Base-by-base conservation (phyloP, 2,113 vertebrate species). In the Anseranas semipalmata region DNA sequence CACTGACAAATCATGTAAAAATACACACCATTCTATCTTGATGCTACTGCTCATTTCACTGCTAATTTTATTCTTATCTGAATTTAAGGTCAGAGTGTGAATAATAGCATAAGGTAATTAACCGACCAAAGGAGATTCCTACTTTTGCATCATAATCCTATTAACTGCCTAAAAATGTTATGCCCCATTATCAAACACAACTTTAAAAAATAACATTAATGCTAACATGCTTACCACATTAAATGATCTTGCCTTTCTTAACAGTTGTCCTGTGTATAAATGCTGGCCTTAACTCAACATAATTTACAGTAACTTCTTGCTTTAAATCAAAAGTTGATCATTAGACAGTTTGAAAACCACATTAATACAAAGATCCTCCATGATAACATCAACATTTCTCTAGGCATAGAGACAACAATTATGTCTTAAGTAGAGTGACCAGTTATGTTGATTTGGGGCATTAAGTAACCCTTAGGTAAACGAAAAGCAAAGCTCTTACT, bases 1-100 rank as follows among this genome's bases (percentile, higher is more conserved):
- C 52, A 55, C 3, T 53, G 41, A 45, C 39, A 39, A 12, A 66
- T 21, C 12, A 52, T 12, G 46, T 48, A 32, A 35, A 82, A 62
- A 71, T 16, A 46, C 2, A 14, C 0, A 37, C 3, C 21, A 5
- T 7, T 81, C 16, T 15, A 7, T 12, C 62, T 43, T 21, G 0
- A 30, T 85, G 10, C n/a, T 14, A 62, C 35, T 9, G 35, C 11
- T 50, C 2, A 0, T 7, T 45, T n/a, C n/a, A n/a, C n/a, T 24
- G 62, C 4, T 68, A 28, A 76, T 90, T 83, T 75, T n/a, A 35
- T 28, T 48, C 46, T 79, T 41, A 62, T 2, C 55, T 19, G 16
- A n/a, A 66, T 62, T 62, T 74, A 67, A 75, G 32, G 53, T 43
- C 32, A 12, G 4, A 71, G 63, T 48, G 35, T 48, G 86, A 73